These are phyloP conservation scores for Rhopilema esculentum DNA, from an alignment of 30 jellyfish, hydroid and myxozoan species.

Conservation along the genomic window DNA sequence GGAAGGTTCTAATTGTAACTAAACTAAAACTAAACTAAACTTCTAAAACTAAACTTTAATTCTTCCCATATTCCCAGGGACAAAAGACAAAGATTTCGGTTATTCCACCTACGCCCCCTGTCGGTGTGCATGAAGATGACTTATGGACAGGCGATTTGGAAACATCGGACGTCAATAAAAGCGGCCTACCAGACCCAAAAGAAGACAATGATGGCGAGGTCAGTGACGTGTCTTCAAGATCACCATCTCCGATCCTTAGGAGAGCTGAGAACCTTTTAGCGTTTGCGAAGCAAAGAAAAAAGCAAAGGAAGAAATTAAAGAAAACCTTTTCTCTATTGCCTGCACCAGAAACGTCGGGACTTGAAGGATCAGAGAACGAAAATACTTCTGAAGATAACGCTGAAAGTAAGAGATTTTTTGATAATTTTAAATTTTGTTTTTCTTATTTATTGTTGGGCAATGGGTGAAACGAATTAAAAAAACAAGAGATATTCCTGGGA, in stretches of 20 bases:
- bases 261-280: slow-evolving; percentile 74
- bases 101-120: slow-evolving; percentile 82
- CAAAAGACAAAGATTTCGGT: slow-evolving; percentile 39
- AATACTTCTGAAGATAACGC: not conserved
- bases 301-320: slow-evolving; percentile 36
- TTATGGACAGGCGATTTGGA: slow-evolving; percentile 50
- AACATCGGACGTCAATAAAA: slow-evolving; percentile 11
- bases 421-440: too few relatives aligned
- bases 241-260: slow-evolving; percentile 72
- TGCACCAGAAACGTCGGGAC: slow-evolving; percentile 42
- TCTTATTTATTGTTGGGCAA: too few relatives aligned
- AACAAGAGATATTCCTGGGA: too few relatives aligned
- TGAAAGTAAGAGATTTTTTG: not conserved
- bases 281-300: slow-evolving; percentile 66
- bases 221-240: slow-evolving; percentile 51
- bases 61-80: slow-evolving; percentile 1
- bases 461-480: too few relatives aligned
- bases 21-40: too few relatives aligned
- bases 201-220: slow-evolving; percentile 9
- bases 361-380: slow-evolving; percentile 34
- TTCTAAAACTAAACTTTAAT: not conserved
- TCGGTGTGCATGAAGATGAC: slow-evolving; percentile 9
- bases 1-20: too few relatives aligned
- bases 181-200: slow-evolving; percentile 10
- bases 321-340: slow-evolving; percentile 51